Conservation (phyloP, 2,888 invertebrate genomes). For the Strigamia transsilvanica region DNA sequence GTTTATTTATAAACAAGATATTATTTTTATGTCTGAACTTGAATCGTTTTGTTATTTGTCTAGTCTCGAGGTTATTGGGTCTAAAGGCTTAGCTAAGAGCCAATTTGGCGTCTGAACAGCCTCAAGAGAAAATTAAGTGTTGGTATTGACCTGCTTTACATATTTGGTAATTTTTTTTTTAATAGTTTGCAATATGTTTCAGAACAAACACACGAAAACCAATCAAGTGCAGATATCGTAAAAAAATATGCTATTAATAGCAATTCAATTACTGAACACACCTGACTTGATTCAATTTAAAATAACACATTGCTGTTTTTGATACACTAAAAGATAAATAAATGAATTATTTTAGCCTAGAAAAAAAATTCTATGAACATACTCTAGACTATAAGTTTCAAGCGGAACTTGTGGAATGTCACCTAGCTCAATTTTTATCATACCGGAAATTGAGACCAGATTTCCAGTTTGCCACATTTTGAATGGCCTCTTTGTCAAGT, state of each 20-base stretch:
- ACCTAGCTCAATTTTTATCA: constrained; percentile 32
- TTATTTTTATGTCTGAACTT: constrained; percentile 9
- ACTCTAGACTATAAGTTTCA: background rate
- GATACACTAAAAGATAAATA: background rate
- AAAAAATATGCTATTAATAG: background rate
- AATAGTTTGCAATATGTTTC: background rate
- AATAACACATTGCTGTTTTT: background rate
- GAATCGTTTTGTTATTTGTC: background rate
- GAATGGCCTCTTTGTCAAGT: constrained; percentile 21
- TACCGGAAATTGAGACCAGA: constrained; percentile 36
- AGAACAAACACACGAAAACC: constrained; percentile 2
- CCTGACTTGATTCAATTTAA: background rate
- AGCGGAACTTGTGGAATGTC: constrained; percentile 31
- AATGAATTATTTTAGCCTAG: background rate
- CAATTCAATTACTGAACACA: constrained; percentile 4
- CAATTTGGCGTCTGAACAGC: background rate
- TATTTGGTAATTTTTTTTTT: background rate
- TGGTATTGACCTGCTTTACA: constrained; percentile 12
- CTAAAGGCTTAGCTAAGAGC: constrained; percentile 13
- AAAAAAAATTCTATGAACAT: background rate
- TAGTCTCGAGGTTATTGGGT: constrained; percentile 32
- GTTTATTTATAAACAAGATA: background rate
- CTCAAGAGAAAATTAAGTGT: constrained; percentile 24
- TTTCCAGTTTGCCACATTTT: background rate
- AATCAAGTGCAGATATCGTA: background rate